Evolutionary conservation across 2,113 vertebrate genomes (phyloP).

Genomic region (Microcebus griseorufus): DNA sequence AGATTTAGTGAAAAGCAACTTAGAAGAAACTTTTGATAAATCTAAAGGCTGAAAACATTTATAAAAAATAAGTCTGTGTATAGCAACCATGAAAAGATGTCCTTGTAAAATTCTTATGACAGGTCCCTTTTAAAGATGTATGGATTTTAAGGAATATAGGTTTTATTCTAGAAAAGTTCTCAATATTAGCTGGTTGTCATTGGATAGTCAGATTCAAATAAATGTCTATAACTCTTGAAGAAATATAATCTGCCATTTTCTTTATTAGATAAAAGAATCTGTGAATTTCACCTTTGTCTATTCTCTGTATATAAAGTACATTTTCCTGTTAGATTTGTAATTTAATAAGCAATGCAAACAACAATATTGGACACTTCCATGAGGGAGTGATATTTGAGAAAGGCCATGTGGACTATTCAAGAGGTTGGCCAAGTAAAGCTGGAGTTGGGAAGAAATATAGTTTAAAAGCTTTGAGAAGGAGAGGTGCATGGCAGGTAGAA

Average conservation of each 20-base stretch:
- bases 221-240: not conserved
- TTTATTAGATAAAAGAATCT: not conserved
- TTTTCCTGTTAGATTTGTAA: not conserved
- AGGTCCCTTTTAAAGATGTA: not conserved
- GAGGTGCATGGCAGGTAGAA: not conserved
- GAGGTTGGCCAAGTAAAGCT: not conserved
- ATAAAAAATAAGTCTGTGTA: constrained; percentile 29
- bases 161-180: not conserved
- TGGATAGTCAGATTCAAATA: not conserved
- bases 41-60: not conserved
- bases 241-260: not conserved
- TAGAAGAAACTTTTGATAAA: not conserved
- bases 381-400: not conserved
- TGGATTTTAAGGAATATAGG: not conserved
- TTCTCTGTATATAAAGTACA: not conserved
- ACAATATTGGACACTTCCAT: not conserved
- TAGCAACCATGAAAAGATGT: constrained; percentile 5
- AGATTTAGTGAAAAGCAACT: not conserved
- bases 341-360: not conserved
- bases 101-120: not conserved
- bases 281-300: not conserved
- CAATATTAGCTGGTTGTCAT: not conserved
- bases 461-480: not conserved
- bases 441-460: not conserved
- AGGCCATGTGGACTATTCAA: not conserved